phyloP scores from a whole-genome alignment of 2,888 invertebrate species.

The Noctua comes region DNA sequence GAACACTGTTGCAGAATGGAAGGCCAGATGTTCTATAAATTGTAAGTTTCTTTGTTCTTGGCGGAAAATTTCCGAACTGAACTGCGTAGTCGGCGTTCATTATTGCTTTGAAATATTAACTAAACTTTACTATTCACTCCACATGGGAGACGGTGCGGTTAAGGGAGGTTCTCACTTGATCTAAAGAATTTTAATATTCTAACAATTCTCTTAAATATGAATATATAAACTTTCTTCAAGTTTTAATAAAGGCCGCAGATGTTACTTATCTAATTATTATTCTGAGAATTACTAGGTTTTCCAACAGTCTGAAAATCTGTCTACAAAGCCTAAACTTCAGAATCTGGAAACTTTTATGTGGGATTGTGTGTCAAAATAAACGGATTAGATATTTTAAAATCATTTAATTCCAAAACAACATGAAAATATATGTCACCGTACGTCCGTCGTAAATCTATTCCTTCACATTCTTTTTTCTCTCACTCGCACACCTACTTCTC shows the following conservation, averaged over 20 bases:
- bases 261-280: constrained; percentile 10
- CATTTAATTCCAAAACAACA: no score
- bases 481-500: no score
- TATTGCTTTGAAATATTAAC: constrained; percentile 66
- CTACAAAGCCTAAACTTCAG: neutral
- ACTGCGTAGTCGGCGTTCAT: constrained; percentile 62
- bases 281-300: neutral
- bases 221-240: neutral
- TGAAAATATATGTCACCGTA: no score
- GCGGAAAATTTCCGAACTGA: constrained; percentile 60
- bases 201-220: constrained; percentile 4
- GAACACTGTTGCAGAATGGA: constrained; percentile 49
- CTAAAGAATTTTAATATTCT: constrained; percentile 21
- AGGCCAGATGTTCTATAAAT: constrained; percentile 65
- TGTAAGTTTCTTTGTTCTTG: constrained; percentile 66
- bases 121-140: constrained; percentile 63
- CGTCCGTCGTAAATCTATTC: no score
- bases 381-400: no score
- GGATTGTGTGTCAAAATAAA: no score
- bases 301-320: neutral
- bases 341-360: neutral
- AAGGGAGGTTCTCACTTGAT: constrained; percentile 18
- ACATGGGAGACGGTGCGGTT: constrained; percentile 40
- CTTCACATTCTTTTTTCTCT: no score
- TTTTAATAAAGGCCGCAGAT: neutral